Evolutionary conservation across 1,140 invertebrate genomes (phyloP).

Genomic region (Ceratina calcarata): DNA sequence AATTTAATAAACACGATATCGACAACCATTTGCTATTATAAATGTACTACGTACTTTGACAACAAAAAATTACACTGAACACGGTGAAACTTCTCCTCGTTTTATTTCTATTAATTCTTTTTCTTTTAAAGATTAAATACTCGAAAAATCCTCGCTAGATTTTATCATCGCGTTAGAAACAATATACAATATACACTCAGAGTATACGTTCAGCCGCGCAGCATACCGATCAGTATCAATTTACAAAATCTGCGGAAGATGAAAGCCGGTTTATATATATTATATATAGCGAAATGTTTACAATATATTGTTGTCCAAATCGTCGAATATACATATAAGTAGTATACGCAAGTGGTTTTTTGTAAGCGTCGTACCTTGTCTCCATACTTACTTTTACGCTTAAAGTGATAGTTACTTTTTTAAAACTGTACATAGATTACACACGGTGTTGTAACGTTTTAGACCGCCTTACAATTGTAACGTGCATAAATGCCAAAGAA

Average conservation of each 20-base stretch:
- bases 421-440: constrained; percentile 41
- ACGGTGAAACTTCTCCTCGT: background rate
- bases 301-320: constrained; percentile 25
- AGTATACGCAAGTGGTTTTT: constrained; percentile 4
- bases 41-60: constrained; percentile 19
- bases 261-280: constrained; percentile 1
- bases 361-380: constrained; percentile 33
- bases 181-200: constrained; percentile 35
- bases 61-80: constrained; percentile 8
- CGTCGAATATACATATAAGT: constrained; percentile 15
- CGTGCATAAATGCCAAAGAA: constrained; percentile 74
- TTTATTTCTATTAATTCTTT: background rate
- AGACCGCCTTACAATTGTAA: constrained; percentile 54
- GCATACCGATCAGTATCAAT: constrained; percentile 18
- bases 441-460: constrained; percentile 36
- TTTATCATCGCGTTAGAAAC: constrained; percentile 15
- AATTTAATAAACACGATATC: constrained; percentile 6
- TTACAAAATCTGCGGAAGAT: constrained; percentile 17
- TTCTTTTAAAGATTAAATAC: constrained; percentile 5
- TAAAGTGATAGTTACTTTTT: constrained; percentile 31
- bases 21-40: constrained; percentile 3
- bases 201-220: constrained; percentile 15
- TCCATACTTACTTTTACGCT: constrained; percentile 36
- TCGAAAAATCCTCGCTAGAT: constrained; percentile 17
- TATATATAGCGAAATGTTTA: constrained; percentile 14